Conservation (phyloP, 1,140 invertebrate genomes). For the Glossosoma conforme region DNA sequence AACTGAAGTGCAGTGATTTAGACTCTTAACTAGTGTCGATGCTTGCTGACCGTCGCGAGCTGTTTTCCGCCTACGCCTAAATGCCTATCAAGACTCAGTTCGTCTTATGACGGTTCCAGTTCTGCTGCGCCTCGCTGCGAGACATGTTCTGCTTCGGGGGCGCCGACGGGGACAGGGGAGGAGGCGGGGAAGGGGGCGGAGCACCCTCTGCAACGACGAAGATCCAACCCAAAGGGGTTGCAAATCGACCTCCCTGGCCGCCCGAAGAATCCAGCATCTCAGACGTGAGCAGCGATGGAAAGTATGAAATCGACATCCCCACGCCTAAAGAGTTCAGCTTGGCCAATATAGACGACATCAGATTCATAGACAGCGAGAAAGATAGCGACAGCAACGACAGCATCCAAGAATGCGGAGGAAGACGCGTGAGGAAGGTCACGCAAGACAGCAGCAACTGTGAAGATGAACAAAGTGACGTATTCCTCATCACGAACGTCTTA, state of each 20-base stretch:
- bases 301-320: slow-evolving; percentile 33
- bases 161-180: slow-evolving; percentile 18
- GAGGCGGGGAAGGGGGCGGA: slow-evolving; percentile 5
- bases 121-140: slow-evolving; percentile 28
- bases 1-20: too few species aligned
- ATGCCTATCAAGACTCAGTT: slow-evolving; percentile 24
- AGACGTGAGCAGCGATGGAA: slow-evolving; percentile 29
- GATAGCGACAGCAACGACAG: slow-evolving; percentile 18
- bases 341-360: slow-evolving; percentile 31
- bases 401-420: slow-evolving; percentile 40
- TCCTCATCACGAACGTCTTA: slow-evolving; percentile 5
- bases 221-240: not conserved
- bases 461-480: slow-evolving; percentile 25
- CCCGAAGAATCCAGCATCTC: slow-evolving; percentile 21
- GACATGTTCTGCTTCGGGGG: slow-evolving; percentile 30
- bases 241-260: slow-evolving; percentile 4
- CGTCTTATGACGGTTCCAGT: slow-evolving; percentile 29
- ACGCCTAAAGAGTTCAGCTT: slow-evolving; percentile 35
- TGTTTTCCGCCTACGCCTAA: slow-evolving; percentile 6
- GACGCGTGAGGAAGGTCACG: slow-evolving; percentile 34
- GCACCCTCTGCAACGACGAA: not conserved
- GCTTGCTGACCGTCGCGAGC: too few species aligned
- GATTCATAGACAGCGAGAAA: slow-evolving; percentile 29
- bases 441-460: slow-evolving; percentile 41
- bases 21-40: too few species aligned